Base-by-base conservation (phyloP, 2,113 vertebrate species). In the Paracanthobrama guichenoti region DNA sequence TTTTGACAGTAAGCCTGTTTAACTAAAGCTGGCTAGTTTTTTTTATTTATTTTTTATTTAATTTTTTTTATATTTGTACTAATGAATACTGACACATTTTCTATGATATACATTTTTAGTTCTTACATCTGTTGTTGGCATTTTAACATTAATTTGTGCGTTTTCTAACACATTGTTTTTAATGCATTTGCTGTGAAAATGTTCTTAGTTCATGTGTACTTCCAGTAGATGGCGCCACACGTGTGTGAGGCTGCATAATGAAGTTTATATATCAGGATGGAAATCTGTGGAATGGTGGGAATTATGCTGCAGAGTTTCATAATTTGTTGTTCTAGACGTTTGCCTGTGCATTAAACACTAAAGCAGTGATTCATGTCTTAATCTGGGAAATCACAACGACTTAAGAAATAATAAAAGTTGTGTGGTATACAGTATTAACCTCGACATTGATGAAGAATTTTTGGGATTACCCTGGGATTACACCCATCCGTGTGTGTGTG, bases 301-400 rank as follows among this genome's bases (percentile, higher is more conserved):
- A 11, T 11, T 0, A 20, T 53, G 8, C 46, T 74, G 5, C 53
- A 53, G n/a, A 28, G 50, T 28, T 75, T 28, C 3, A 64, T 18
- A 6, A 66, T 9, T 62, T 28, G 18, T 69, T 16, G 22, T 84
- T 55, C 2, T 59, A 12, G 7, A 64, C 55, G 75, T 26, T 22
- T 53, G 46, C 57, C 57, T 59, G 53, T 67, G 66, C 69, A 64
- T 39, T 7, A 48, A 73, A 50, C 12, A 20, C n/a, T 55, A n/a
- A 42, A 50, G 2, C 12, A 16, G 4, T 85, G 82, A 90, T 89
- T 86, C 66, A 88, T 85, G 71, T 84, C 42, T 67, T 64, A 31
- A 78, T 67, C 77, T 71, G 71, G 53, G 39, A 69, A 39, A 74
- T 86, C 87, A 85, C 77, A 31, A 48, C 39, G 78, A 86, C 82